Evolutionary conservation across 2,888 invertebrate genomes (phyloP).

Genomic region (Drosophila gaucha): DNA sequence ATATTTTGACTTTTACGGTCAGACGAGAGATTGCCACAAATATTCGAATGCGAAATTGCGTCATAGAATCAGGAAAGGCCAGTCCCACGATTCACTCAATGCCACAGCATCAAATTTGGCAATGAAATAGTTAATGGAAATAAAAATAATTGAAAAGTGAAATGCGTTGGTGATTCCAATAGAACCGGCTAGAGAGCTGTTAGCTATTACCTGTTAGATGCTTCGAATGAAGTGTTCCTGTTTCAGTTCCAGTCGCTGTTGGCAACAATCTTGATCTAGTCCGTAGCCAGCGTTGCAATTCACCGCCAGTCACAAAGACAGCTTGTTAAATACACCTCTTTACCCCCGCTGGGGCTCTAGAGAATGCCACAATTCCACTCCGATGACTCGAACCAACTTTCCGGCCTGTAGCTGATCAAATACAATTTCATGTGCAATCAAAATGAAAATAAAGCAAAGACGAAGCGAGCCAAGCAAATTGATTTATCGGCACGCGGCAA

Average conservation of each 20-base stretch:
- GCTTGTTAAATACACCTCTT: constrained; percentile 29
- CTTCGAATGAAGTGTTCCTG: constrained; percentile 23
- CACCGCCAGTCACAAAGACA: constrained; percentile 31
- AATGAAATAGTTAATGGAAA: constrained; percentile 31
- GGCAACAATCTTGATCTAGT: constrained; percentile 39
- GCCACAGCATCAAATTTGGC: constrained; percentile 30
- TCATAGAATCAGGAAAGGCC: constrained; percentile 19
- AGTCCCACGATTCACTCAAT: constrained; percentile 3
- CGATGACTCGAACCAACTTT: constrained; percentile 38
- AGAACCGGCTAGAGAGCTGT: constrained; percentile 14
- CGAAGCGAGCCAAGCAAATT: constrained; percentile 56
- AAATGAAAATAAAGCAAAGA: constrained; percentile 52
- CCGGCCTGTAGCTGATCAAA: constrained; percentile 47
- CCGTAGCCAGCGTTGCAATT: constrained; percentile 26
- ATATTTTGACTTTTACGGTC: constrained; percentile 40
- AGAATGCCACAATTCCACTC: not conserved
- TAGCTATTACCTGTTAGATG: constrained; percentile 1
- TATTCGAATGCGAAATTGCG: constrained; percentile 36
- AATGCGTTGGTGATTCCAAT: constrained; percentile 47
- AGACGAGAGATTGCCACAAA: constrained; percentile 36
- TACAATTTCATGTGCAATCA: constrained; percentile 68
- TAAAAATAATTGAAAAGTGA: constrained; percentile 41
- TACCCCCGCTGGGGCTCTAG: not conserved
- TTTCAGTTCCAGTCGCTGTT: constrained; percentile 14
- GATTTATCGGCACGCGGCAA: constrained; percentile 78